phyloP scores from a whole-genome alignment of 2,113 vertebrate genomes.

The Chionis minor region DNA sequence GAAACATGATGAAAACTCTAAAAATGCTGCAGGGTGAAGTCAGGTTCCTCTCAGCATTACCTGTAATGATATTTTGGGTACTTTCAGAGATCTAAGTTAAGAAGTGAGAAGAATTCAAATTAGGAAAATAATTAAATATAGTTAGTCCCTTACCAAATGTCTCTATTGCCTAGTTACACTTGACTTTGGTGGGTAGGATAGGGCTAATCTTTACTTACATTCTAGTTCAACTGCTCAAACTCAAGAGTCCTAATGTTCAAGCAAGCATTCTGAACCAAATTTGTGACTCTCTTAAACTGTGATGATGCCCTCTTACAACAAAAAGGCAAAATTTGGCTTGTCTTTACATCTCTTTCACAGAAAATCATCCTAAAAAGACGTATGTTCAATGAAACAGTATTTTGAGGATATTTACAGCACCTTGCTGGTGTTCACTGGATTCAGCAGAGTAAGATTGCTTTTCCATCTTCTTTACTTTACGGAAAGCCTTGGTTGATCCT shows the following conservation, averaged over 20 bases:
- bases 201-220: background rate
- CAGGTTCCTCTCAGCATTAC: background rate
- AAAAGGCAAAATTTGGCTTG: background rate
- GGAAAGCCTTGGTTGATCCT: slow-evolving; percentile 51
- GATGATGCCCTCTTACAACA: background rate
- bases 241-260: background rate
- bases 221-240: background rate
- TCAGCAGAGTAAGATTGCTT: slow-evolving; percentile 29
- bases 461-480: slow-evolving; percentile 45
- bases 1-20: background rate
- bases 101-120: background rate
- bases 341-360: background rate
- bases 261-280: background rate
- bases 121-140: background rate
- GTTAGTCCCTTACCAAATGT: background rate
- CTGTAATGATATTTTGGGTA: background rate
- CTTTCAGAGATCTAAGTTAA: background rate
- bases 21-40: background rate
- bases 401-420: background rate
- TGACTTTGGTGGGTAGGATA: background rate
- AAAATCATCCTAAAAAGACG: background rate
- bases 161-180: background rate
- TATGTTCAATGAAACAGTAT: slow-evolving; percentile 1
- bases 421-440: background rate
- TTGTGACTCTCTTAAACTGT: background rate